Evolutionary conservation across 2,797 vertebrate genomes (phyloP), one percentile per base, ranked within the genome.

Genomic region (Bufotes viridis): DNA sequence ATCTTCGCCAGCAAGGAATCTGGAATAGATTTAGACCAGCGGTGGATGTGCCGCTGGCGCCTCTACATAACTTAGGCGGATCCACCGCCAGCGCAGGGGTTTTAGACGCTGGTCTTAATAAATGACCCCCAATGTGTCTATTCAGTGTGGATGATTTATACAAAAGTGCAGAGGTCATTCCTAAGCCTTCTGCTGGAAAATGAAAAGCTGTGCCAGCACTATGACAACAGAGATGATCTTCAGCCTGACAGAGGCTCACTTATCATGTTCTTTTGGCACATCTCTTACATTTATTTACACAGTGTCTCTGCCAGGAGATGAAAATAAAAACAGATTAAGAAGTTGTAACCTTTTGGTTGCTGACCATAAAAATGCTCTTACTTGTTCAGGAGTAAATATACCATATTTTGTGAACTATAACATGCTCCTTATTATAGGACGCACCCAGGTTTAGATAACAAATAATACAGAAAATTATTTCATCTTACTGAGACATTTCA

Each of bases 231-330:
- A 67, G 65, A 76, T 82, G 69, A 87, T 81, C 58, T 87, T 17
- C 70, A 76, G 69, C 57, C 79, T 76, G 79, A 87, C 79, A 87
- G 69, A 63, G 67, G 10, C 83, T 82, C 82, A 88, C 78, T 85
- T 79, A 74, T 82, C 84, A 89, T 78, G 87, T 86, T 72, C 60
- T 75, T 67, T 63, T 86, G 85, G 85, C 85, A 80, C 13, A 26
- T 78, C 63, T 87, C 49, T 81, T 70, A n/a, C 72, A 58, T 79
- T 88, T 87, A 83, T 83, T 87, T 87, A 34, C 51, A 87, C 65
- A 24, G 72, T 49, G 53, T 18, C 67, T 87, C n/a, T 87, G 55
- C 78, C 78, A 87, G 57, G 42, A 60, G 9, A 72, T 49, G 65
- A 60, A 87, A 67, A 81, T 81, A 75, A 72, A 87, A 29, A 61